phyloP scores from a whole-genome alignment of 2,113 vertebrate genomes.

The Dermatemys mawii region DNA sequence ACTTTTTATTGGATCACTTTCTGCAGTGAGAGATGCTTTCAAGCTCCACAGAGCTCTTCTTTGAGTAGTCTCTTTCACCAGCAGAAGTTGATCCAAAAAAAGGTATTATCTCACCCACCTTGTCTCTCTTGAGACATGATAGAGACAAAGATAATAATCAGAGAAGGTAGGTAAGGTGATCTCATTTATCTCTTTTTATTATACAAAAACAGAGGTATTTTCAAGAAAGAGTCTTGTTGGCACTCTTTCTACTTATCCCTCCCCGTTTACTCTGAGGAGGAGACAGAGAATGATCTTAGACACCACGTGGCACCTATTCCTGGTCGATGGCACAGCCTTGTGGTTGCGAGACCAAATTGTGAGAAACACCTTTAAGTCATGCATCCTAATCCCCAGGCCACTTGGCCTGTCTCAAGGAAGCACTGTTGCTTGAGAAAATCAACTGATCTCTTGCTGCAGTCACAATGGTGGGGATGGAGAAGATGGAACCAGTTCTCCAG shows the following conservation, averaged over 20 bases:
- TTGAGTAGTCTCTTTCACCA: neutral
- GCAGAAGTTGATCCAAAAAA: neutral
- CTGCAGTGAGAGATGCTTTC: neutral
- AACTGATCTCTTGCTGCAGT: neutral
- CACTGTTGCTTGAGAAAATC: neutral
- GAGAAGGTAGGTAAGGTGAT: neutral
- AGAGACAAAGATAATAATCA: neutral
- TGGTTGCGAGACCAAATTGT: neutral
- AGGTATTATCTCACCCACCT: neutral
- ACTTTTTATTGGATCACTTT: too few relatives aligned
- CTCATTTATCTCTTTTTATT: neutral
- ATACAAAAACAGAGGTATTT: neutral
- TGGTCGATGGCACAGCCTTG: neutral
- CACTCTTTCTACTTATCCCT: neutral
- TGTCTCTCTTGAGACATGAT: neutral
- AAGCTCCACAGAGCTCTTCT: neutral
- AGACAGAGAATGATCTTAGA: neutral
- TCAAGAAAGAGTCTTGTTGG: neutral
- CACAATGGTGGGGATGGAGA: neutral
- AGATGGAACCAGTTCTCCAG: neutral
- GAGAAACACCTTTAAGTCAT: neutral
- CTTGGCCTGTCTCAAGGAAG: neutral
- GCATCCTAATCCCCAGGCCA: neutral
- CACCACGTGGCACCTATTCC: rapidly evolving
- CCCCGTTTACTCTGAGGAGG: neutral